Evolutionary conservation across 2,113 vertebrate species (phyloP).

Genomic region (Sus scrofa): DNA sequence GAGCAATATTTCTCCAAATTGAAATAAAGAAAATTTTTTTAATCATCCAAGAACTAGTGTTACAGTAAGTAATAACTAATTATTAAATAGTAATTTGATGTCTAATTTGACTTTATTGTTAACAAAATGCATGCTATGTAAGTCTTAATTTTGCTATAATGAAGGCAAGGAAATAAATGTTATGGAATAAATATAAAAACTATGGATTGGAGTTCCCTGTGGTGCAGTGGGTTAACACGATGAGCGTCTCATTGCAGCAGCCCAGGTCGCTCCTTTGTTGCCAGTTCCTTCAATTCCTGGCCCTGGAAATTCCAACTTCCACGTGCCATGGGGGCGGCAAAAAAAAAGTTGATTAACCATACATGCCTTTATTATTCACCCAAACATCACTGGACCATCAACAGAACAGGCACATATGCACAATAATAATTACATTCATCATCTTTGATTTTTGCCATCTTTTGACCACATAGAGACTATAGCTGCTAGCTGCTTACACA

Average conservation of each 20-base stretch:
- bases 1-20: not conserved
- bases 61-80: no score
- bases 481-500: not conserved
- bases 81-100: not conserved
- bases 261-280: no score
- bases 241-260: no score
- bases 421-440: not conserved
- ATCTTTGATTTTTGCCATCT: not conserved
- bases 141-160: constrained; percentile 34
- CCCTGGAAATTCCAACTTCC: no score
- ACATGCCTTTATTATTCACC: not conserved
- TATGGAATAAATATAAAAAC: not conserved
- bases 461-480: not conserved
- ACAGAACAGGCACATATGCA: not conserved
- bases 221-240: no score
- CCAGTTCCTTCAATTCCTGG: no score
- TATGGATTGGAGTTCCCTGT: not conserved
- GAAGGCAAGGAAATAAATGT: constrained; percentile 4
- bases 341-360: not conserved
- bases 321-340: no score
- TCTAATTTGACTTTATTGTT: not conserved
- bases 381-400: not conserved
- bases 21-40: not conserved
- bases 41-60: not conserved
- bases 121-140: not conserved